These are phyloP conservation scores for Enteromius argenteus DNA, from an alignment of 2,797 vertebrate species.

Conservation along the genomic window DNA sequence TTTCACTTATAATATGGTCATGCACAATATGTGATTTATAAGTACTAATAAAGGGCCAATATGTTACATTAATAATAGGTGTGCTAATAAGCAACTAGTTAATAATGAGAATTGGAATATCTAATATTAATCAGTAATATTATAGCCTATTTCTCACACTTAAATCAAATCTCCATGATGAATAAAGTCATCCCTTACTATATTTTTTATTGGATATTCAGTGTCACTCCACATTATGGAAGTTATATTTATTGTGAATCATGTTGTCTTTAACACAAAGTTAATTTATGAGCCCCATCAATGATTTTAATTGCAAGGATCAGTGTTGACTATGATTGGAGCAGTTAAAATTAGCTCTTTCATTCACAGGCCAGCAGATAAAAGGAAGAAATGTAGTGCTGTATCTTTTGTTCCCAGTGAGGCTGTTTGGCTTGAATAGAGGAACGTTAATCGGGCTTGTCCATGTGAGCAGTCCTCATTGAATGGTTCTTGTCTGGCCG, in stretches of 20 bases:
- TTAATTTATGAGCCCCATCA: background rate
- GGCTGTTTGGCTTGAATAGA: constrained; percentile 45
- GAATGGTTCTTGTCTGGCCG: constrained; percentile 24
- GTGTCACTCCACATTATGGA: background rate
- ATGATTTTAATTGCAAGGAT: constrained; percentile 23
- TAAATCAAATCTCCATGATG: background rate
- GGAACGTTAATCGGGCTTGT: constrained; percentile 36
- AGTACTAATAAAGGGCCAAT: background rate
- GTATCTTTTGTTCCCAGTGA: constrained; percentile 38
- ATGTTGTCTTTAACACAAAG: background rate
- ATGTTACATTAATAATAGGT: background rate
- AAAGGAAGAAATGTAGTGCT: constrained; percentile 33
- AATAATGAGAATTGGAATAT: background rate
- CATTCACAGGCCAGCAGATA: constrained; percentile 28
- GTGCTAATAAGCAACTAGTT: background rate
- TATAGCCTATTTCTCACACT: background rate
- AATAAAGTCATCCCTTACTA: background rate
- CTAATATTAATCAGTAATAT: background rate
- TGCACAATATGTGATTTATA: background rate
- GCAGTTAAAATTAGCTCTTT: constrained; percentile 29
- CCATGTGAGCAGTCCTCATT: constrained; percentile 36
- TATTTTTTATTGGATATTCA: background rate
- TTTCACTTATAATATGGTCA: too few species aligned
- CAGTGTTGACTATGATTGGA: background rate
- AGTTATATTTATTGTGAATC: constrained; percentile 2